Evolutionary conservation across 2,888 invertebrate species (phyloP), one percentile per base, ranked within the genome.

Genomic region (Xestia c-nigrum): DNA sequence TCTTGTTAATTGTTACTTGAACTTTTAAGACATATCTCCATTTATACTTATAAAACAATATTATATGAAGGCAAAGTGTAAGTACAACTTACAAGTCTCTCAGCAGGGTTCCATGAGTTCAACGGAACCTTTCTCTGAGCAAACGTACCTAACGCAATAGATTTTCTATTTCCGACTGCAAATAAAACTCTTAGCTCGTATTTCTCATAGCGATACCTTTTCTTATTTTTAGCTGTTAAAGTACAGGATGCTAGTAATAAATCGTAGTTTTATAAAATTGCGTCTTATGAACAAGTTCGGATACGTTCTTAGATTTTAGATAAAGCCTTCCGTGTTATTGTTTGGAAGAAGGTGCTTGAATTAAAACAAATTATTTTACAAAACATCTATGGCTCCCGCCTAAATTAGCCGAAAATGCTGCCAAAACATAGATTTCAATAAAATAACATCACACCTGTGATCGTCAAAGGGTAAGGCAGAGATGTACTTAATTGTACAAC

Each of bases 111-210:
- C 69, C n/a, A 21, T 65, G 65, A 71, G n/a, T 57, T 65, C 24
- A 65, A 52, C 59, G 47, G 59, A 68, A 64, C 55, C 31, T 57
- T 46, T 76, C 63, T 24, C 83, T 59, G 64, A 63, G 50, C 61
- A 75, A 73, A 70, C 59, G 57, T 38, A 67, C 52, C 46, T 38
- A 63, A 78, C 12, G 65, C 68, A 65, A 78, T 85, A 83, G 68
- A 85, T 83, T 83, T 72, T 83, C 86, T 74, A 83, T 83, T 85
- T 85, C 86, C 79, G 69, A 72, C 74, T 69, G 79, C 83, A 83
- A 85, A 83, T 83, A 85, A 83, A 85, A 78, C 71, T 77, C 64
- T 69, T 65, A 50, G 50, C 68, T 68, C 80, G 71, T 69, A 80
- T 84, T 80, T 74, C 74, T 84, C 57, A 57, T 72, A 64, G 59